Base-by-base conservation (phyloP, 2,797 vertebrate species). In the Leptatherina wallacei region DNA sequence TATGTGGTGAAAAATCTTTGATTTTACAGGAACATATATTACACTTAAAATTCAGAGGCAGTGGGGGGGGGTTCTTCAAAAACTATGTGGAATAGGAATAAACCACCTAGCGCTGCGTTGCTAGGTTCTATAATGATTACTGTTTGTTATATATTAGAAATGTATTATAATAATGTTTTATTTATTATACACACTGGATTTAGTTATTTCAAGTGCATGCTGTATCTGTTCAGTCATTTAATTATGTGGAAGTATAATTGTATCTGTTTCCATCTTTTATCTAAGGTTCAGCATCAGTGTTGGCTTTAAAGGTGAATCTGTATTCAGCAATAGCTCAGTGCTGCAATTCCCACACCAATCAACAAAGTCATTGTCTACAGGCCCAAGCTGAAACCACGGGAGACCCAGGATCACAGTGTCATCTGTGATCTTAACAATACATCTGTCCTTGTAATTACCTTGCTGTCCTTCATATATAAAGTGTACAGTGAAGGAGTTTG, bases 1-100 rank as follows among this genome's bases (percentile, higher is more conserved):
- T 63, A 20, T 78, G 61, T 61, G n/a, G 64, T 61, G 22, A 20
- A 73, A 70, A 73, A 59, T 71, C 63, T 78, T 73, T 57, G 47
- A 40, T 12, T 42, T 75, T 9, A 58, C 22, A 22, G 68, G 35
- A 69, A 63, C 22, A 51, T 49, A 75, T 81, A 27, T 67, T 72
- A 47, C 42, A 47, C 42, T 36, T 65, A 61, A 54, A 44, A 60
- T 55, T 24, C 27, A 54, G 38, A 58, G 62, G 51, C 69, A 24
- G 78, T 18, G 3, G 71, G 78, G 60, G 63, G 54, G 63, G 2
- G 6, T 47, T n/a, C 71, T 62, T 75, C 63, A 84, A 76, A 87
- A 71, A 83, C 75, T 78, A 83, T 73, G 44, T 64, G 30, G 42
- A 77, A 79, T 61, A 6, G 59, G 22, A 20, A 9, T 10, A 47